Conservation (phyloP, 1,140 invertebrate species). For the Agrypnia vestita region DNA sequence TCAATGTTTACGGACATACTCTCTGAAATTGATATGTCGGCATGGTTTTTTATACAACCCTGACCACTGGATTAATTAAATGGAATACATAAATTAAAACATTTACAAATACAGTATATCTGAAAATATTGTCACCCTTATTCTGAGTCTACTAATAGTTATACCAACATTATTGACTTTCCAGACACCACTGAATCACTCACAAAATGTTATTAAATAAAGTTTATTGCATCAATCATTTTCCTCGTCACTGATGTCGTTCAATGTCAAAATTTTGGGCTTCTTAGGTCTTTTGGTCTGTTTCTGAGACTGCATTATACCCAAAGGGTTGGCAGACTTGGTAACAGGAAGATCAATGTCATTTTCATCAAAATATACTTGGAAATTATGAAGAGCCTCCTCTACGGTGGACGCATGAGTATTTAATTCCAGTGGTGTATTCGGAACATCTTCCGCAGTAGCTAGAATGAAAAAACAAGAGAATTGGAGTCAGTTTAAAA, state of each 20-base stretch:
- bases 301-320: not conserved
- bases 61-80: too few species aligned
- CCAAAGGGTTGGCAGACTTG: not conserved
- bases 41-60: too few species aligned
- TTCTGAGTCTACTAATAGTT: too few species aligned
- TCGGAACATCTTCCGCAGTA: not conserved
- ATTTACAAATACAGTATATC: too few species aligned
- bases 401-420: slow-evolving; percentile 7
- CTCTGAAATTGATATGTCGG: too few species aligned
- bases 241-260: slow-evolving; percentile 22
- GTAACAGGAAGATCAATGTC: slow-evolving; percentile 11
- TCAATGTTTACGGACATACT: too few species aligned
- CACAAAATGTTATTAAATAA: too few species aligned
- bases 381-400: slow-evolving; percentile 39
- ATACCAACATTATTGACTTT: too few species aligned
- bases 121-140: too few species aligned
- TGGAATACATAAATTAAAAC: too few species aligned
- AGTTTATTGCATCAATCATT: not conserved
- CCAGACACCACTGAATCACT: too few species aligned
- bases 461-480: not conserved
- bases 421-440: not conserved
- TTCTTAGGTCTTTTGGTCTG: not conserved
- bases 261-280: slow-evolving; percentile 2
- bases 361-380: slow-evolving; percentile 28
- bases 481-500: not conserved